These are phyloP conservation scores for Atta texana DNA, from an alignment of 1,140 invertebrate species.

Conservation along the genomic window DNA sequence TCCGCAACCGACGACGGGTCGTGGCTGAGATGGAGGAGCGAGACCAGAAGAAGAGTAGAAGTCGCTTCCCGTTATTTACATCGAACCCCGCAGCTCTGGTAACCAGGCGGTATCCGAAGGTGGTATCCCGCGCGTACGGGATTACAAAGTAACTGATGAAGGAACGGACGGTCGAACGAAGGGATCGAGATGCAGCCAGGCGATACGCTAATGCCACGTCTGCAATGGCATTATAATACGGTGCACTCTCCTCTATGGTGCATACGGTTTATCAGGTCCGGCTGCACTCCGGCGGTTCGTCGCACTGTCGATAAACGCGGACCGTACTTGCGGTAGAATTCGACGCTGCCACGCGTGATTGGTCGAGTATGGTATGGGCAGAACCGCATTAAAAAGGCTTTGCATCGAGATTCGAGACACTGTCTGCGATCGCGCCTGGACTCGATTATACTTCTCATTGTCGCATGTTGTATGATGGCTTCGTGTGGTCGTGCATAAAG, in stretches of 20 bases:
- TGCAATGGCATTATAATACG: constrained; percentile 77
- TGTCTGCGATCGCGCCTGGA: constrained; percentile 52
- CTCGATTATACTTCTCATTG: constrained; percentile 67
- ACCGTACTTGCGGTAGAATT: constrained; percentile 38
- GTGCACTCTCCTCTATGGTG: constrained; percentile 57
- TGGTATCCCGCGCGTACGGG: constrained; percentile 68
- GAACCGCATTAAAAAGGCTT: constrained; percentile 71
- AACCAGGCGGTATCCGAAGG: constrained; percentile 57
- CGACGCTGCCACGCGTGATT: constrained; percentile 60
- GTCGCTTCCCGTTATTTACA: constrained; percentile 66
- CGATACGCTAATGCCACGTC: constrained; percentile 78
- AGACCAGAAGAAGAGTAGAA: constrained; percentile 39
- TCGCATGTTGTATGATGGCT: constrained; percentile 18
- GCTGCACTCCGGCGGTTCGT: constrained; percentile 17
- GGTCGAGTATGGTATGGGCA: constrained; percentile 7
- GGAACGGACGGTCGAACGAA: constrained; percentile 66
- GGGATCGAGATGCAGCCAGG: constrained; percentile 71
- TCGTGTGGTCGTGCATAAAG: neutral
- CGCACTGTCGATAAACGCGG: constrained; percentile 61
- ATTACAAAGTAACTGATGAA: constrained; percentile 70
- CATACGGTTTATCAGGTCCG: constrained; percentile 48
- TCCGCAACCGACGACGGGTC: constrained; percentile 55
- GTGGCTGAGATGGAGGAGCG: constrained; percentile 44
- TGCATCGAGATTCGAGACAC: constrained; percentile 64
- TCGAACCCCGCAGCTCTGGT: constrained; percentile 64